Evolutionary conservation across 2,888 invertebrate genomes (phyloP).

Genomic region (Melanargia galathea): DNA sequence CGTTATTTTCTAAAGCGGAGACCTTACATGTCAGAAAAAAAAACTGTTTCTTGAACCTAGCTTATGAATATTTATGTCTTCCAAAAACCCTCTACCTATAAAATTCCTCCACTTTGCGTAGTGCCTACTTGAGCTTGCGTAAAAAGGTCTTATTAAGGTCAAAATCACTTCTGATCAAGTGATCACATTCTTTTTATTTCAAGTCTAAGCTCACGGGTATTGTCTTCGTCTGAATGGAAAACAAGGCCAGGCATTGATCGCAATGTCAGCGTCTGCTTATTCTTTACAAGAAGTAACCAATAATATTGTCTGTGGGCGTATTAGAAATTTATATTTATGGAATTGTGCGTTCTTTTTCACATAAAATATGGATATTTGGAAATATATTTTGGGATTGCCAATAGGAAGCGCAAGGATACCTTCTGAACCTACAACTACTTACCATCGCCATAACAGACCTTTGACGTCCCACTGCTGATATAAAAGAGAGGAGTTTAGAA

Average conservation of each 20-base stretch:
- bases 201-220: constrained; percentile 11
- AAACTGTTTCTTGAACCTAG: no score
- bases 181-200: constrained; percentile 14
- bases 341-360: background rate
- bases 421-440: no score
- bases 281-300: constrained; percentile 28
- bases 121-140: background rate
- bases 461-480: no score
- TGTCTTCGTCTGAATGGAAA: constrained; percentile 17
- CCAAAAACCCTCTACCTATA: background rate
- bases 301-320: background rate
- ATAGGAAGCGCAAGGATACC: no score
- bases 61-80: no score
- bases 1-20: no score
- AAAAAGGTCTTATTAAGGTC: constrained; percentile 3
- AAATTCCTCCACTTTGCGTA: background rate
- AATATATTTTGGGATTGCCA: no score
- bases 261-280: constrained; percentile 26
- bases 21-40: no score
- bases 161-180: constrained; percentile 11
- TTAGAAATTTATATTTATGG: constrained; percentile 2
- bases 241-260: constrained; percentile 36
- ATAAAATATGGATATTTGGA: background rate
- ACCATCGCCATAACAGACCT: no score
- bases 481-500: no score